Evolutionary conservation across 2,888 invertebrate genomes (phyloP).

Genomic region (Electrophaes corylata): DNA sequence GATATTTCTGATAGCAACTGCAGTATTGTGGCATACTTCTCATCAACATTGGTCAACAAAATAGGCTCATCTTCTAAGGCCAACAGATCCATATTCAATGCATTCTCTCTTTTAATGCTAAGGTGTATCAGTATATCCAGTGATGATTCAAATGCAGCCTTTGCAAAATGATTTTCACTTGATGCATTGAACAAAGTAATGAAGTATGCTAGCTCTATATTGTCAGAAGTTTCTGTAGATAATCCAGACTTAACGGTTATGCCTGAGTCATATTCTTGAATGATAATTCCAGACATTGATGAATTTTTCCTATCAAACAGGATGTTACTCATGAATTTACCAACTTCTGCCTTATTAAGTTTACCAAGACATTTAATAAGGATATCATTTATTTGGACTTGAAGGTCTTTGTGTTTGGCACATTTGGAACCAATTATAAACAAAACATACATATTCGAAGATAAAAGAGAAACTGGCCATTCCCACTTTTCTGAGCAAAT

Average conservation of each 20-base stretch:
- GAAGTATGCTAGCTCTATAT: slow-evolving; percentile 60
- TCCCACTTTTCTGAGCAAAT: slow-evolving; percentile 56
- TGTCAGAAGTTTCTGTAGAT: slow-evolving; percentile 38
- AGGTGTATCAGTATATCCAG: slow-evolving; percentile 61
- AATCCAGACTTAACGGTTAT: slow-evolving; percentile 60
- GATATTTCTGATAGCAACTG: slow-evolving; percentile 80
- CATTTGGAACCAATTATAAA: slow-evolving; percentile 69
- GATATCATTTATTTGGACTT: slow-evolving; percentile 64
- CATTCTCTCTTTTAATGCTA: slow-evolving; percentile 50
- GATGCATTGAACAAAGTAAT: slow-evolving; percentile 58
- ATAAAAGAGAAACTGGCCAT: slow-evolving; percentile 63
- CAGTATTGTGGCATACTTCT: slow-evolving; percentile 73
- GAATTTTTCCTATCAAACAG: slow-evolving; percentile 55
- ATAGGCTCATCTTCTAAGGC: slow-evolving; percentile 63
- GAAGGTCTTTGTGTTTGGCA: slow-evolving; percentile 58
- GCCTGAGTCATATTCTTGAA: slow-evolving; percentile 72
- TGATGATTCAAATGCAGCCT: slow-evolving; percentile 60
- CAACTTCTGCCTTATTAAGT: slow-evolving; percentile 48
- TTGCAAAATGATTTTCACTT: slow-evolving; percentile 48
- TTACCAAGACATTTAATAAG: slow-evolving; percentile 64
- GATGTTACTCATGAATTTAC: slow-evolving; percentile 46
- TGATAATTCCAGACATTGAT: slow-evolving; percentile 36
- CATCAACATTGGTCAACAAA: slow-evolving; percentile 57
- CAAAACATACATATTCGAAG: slow-evolving; percentile 68
- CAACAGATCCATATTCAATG: slow-evolving; percentile 56